A percentile compares a stretch with the other conserved stretches of the same genome.
phyloP scores from a whole-genome alignment of 2,797 vertebrate species.

The Rhynchonycteris naso region DNA sequence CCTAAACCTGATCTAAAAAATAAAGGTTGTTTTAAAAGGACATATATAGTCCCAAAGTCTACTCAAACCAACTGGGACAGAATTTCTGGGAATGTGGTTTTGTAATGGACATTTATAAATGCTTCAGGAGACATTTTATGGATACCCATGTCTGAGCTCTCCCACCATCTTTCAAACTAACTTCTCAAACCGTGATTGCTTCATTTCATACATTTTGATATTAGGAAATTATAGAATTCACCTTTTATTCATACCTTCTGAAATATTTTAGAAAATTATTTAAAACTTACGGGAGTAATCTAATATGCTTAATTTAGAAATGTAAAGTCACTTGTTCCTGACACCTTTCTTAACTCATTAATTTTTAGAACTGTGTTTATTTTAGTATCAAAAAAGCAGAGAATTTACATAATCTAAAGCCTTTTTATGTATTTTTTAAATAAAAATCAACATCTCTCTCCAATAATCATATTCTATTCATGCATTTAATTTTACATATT shows the following conservation, averaged over 20 bases:
- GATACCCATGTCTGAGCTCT: accelerated
- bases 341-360: background rate
- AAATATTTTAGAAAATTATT: background rate
- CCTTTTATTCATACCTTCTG: background rate
- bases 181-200: background rate
- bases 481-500: constrained; percentile 67
- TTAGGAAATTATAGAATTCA: background rate
- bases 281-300: background rate
- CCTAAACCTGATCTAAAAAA: background rate
- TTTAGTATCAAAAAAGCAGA: constrained; percentile 1
- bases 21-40: background rate
- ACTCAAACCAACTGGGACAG: background rate
- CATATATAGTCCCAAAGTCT: background rate
- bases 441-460: constrained; percentile 29
- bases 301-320: background rate
- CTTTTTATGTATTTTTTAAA: background rate
- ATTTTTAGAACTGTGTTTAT: constrained; percentile 11
- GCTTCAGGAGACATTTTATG: background rate
- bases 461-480: background rate
- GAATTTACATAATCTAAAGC: background rate
- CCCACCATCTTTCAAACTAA: background rate
- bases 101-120: background rate
- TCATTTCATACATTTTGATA: background rate
- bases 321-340: background rate
- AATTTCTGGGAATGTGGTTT: background rate